phyloP scores from a whole-genome alignment of 2,113 vertebrate species.

The Nothobranchius furzeri region DNA sequence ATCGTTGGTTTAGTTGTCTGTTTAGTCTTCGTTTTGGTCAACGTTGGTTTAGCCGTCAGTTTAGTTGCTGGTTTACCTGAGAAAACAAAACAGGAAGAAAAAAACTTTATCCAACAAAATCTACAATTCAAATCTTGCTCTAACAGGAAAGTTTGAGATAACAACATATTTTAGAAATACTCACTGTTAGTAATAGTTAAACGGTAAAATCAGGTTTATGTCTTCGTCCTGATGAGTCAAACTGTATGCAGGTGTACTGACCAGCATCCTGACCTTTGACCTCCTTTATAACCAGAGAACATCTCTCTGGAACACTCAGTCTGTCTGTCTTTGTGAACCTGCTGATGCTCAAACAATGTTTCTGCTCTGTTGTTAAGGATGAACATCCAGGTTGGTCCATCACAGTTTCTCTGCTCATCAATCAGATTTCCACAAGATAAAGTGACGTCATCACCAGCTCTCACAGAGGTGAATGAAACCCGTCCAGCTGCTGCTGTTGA shows the following conservation, averaged over 20 bases:
- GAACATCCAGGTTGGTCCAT: background rate
- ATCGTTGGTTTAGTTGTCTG: background rate
- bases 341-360: background rate
- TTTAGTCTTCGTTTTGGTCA: background rate
- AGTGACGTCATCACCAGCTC: background rate
- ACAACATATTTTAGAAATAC: background rate
- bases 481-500: background rate
- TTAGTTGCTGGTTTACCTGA: background rate
- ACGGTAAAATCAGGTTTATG: rapidly evolving
- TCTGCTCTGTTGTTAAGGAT: no score
- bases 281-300: slow-evolving; percentile 32
- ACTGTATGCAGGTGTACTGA: background rate
- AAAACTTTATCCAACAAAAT: no score
- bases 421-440: background rate
- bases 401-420: background rate
- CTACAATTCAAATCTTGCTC: no score
- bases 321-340: background rate
- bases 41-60: background rate
- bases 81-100: no score
- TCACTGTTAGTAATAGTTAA: slow-evolving; percentile 18
- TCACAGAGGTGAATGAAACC: background rate
- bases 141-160: no score
- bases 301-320: background rate
- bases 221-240: background rate
- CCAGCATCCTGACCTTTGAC: slow-evolving; percentile 3